Base-by-base conservation (phyloP, 2,888 invertebrate genomes). In the Agrotis clavis region DNA sequence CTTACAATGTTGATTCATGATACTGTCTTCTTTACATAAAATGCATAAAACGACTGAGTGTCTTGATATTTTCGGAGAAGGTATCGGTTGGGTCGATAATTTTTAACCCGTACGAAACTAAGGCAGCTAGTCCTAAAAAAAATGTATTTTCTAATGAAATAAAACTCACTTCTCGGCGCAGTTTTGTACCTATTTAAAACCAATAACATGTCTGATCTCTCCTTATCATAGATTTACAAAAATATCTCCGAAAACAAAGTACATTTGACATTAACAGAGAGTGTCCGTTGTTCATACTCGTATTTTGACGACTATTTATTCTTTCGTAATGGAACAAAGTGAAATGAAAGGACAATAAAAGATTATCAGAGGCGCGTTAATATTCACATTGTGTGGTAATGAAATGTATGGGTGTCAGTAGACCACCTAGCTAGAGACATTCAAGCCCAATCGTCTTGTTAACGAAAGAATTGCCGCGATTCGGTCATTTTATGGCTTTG, bases 331-430 rank as follows among this genome's bases (percentile, higher is more conserved):
- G 91, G 90, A 88, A 87, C 86, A 87, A 90, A 90, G 88, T 88
- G 87, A 89, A 87, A 91, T 88, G 84, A 84, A 88, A 86, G 79
- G 86, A 92, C 89, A 92, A 92, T 93, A 94, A 93, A 93, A 89
- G 86, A 41, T 92, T 94, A 94, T 94, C 93, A 79, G 77, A 21
- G 50, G 71, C 70, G 83, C 79, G 85, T 88, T 89, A 86, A 87
- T 73, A 86, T 83, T 79, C 74, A 85, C 84, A 89, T 89, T 88
- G 90, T 84, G 88, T 77, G 79, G 89, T 90, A 92, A 92, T 93
- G 91, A 92, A 92, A 89, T 88, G 87, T 86, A 88, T 88, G 84
- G 88, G 78, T 87, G 86, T 86, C 77, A 87, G 82, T 86, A 87
- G 95, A 95, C 95, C 94, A 94, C 95, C 95, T 89, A 87, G 88